Percentiles rank a stretch among this genome's conserved stretches.
Conservation (phyloP, 2,113 vertebrate genomes). For the Hyaena hyaena region DNA sequence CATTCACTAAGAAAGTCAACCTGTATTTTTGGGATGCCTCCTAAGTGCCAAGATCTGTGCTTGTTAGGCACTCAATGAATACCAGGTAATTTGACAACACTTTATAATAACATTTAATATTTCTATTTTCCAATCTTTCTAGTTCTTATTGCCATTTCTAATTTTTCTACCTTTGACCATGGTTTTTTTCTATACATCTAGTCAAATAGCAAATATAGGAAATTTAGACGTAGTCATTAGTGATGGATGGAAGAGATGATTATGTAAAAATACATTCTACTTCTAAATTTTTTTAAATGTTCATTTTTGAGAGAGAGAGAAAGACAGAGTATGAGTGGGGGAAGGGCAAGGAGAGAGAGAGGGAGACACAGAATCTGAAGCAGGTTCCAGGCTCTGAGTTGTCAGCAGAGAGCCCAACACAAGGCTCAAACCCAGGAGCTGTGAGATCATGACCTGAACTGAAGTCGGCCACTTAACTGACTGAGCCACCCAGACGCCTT, state of each 20-base stretch:
- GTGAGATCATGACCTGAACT: too few species aligned
- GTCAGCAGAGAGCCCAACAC: too few species aligned
- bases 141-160: constrained; percentile 28
- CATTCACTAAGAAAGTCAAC: neutral
- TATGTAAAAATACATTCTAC: neutral
- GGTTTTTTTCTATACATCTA: constrained; percentile 11
- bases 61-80: neutral
- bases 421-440: too few species aligned
- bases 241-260: neutral
- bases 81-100: neutral
- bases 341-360: too few species aligned
- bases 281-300: neutral
- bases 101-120: neutral
- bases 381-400: too few species aligned
- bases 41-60: neutral
- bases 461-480: too few species aligned
- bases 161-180: neutral
- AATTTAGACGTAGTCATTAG: neutral
- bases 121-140: neutral
- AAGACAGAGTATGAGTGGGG: too few species aligned
- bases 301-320: too few species aligned
- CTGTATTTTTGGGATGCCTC: neutral
- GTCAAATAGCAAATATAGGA: neutral
- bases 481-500: too few species aligned
- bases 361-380: too few species aligned